Evolutionary conservation across 1,140 invertebrate species (phyloP).

Genomic region (Planococcus citri): DNA sequence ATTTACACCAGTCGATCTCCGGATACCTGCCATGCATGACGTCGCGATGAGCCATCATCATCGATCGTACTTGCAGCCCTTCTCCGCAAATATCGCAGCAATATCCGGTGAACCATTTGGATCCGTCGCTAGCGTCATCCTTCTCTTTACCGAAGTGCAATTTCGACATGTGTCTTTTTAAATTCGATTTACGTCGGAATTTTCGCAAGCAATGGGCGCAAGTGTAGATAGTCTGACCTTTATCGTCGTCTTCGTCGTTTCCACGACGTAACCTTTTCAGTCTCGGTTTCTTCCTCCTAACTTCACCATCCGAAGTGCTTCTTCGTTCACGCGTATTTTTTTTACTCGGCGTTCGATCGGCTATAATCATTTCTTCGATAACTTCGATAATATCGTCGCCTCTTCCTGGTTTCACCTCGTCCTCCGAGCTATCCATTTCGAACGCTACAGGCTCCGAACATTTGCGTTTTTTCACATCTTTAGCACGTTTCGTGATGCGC

Average conservation of each 20-base stretch:
- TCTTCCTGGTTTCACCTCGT: background rate
- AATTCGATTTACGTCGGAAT: slow-evolving; percentile 1
- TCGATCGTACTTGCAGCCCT: background rate
- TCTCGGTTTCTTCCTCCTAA: background rate
- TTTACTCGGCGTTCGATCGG: background rate
- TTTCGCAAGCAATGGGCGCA: background rate
- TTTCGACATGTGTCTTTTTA: slow-evolving; percentile 4
- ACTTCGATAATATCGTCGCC: background rate
- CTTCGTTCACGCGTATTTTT: background rate
- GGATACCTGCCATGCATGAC: background rate
- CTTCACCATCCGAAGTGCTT: background rate
- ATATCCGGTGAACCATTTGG: slow-evolving; percentile 8
- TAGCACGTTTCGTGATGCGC: background rate
- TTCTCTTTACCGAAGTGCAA: background rate
- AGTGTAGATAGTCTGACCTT: background rate
- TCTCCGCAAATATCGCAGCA: slow-evolving; percentile 4
- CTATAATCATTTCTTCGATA: background rate
- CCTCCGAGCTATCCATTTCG: background rate
- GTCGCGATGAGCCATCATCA: slow-evolving; percentile 10
- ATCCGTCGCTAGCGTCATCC: background rate
- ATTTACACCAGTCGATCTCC: slow-evolving; percentile 4
- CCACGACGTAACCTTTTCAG: background rate
- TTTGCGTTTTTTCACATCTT: background rate
- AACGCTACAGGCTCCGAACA: background rate
- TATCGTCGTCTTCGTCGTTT: background rate